Percentiles rank a stretch among this genome's conserved stretches.
Conservation (phyloP, 2,113 vertebrate genomes). For the Tetrao urogallus region DNA sequence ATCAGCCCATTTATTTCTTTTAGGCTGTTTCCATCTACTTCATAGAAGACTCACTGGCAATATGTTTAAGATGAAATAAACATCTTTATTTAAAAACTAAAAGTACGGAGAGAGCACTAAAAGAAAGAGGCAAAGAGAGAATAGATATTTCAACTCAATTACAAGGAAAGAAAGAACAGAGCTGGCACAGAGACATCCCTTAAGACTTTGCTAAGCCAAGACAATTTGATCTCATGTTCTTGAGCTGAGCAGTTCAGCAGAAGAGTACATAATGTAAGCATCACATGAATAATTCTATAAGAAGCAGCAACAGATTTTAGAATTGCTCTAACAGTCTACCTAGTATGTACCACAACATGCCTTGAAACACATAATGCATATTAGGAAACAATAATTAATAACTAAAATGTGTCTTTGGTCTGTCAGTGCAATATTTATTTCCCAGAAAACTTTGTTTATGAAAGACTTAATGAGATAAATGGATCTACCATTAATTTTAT, state of each 20-base stretch:
- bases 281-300: background rate
- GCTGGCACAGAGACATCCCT: background rate
- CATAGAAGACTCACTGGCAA: background rate
- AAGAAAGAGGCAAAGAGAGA: background rate
- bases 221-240: background rate
- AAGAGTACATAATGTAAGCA: background rate
- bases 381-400: background rate
- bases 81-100: background rate
- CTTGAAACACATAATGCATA: background rate
- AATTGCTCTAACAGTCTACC: background rate
- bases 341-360: background rate
- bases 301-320: background rate
- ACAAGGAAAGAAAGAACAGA: background rate
- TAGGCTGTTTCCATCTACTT: background rate
- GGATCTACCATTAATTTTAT: background rate
- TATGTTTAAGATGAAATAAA: background rate
- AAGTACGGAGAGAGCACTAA: background rate
- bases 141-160: background rate
- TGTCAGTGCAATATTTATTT: background rate
- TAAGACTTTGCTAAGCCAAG: background rate
- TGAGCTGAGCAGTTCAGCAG: background rate
- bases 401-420: background rate
- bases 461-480: background rate
- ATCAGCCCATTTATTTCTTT: background rate
- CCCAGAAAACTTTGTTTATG: background rate